Percentiles rank a stretch among this genome's conserved stretches.
Evolutionary conservation across 2,888 invertebrate genomes (phyloP).

Genomic region (Gortyna flavago): DNA sequence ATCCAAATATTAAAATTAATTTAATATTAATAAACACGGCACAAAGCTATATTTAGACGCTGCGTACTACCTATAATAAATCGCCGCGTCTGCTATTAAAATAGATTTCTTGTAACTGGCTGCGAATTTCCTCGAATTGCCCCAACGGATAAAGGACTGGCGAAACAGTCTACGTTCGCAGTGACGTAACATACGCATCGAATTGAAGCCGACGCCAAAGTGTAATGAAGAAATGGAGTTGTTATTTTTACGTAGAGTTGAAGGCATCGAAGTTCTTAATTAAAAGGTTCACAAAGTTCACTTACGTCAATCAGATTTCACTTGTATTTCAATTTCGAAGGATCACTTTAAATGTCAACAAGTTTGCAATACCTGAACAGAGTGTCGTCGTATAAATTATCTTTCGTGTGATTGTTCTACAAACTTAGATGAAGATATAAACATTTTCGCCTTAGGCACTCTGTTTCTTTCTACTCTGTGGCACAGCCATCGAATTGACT

Average conservation of each 20-base stretch:
- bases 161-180: conserved; percentile 34
- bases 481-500: conserved; percentile 32
- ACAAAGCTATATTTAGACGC: not conserved
- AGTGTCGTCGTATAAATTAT: too few species aligned
- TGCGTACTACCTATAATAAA: not conserved
- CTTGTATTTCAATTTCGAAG: not conserved
- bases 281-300: not conserved
- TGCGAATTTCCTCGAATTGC: conserved; percentile 50
- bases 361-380: not conserved
- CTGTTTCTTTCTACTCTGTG: conserved; percentile 9
- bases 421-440: not conserved
- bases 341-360: not conserved
- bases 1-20: not conserved
- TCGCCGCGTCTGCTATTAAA: conserved; percentile 13
- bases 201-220: conserved; percentile 4
- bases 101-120: conserved; percentile 42
- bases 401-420: not conserved
- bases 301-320: not conserved
- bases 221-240: conserved; percentile 15
- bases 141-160: conserved; percentile 31
- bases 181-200: conserved; percentile 48
- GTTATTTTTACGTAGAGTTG: not conserved
- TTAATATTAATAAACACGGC: not conserved
- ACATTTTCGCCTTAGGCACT: not conserved
- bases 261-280: not conserved